Base-by-base conservation (phyloP, 1,140 invertebrate genomes). In the Aphelinus certus region DNA sequence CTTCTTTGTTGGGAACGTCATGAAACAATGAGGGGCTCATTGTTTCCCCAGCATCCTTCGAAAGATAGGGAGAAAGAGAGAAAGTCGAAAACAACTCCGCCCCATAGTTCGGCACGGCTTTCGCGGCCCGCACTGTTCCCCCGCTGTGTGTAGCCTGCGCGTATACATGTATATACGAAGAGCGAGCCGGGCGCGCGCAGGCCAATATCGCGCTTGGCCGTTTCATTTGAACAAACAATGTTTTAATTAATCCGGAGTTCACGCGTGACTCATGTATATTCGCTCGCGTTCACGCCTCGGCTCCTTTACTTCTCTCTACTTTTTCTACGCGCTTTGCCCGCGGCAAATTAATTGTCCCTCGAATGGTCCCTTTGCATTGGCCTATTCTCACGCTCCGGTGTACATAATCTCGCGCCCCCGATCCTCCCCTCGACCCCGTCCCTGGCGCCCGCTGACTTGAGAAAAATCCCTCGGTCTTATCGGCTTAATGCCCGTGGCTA, bases 21-120 rank as follows among this genome's bases (percentile, higher is more conserved):
- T 72, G 73, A 78, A 80, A 80, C 75, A 79, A 78, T 77, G 77
- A 78, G 78, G 62, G 53, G 42, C 65, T 72, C 78, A 77, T 76
- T 79, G 76, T 78, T 73, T 70, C 67, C 48, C 45, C n/a, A 62
- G 46, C 47, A 73, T 64, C 51, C 63, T 53, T 69, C 61, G 7
- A 49, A 62, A 55, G 10, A 43, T 9, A 68, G 9, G 47, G 7
- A 69, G 51, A 71, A 57, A 64, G 10, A 74, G 64, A 72, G n/a
- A 73, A 56, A 56, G 49, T 60, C 65, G 51, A 67, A 69, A 46
- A 60, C 55, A 64, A 64, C 60, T 73, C 65, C 9, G 42, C 1
- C 26, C 26, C n/a, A 49, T 26, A 51, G 2, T 48, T 2, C 26
- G 26, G 26, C 26, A 26, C 26, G 26, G 26, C 26, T 26, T 26